These are phyloP conservation scores for Dorcus parallelipipedus DNA, from an alignment of 2,888 invertebrate genomes.

Conservation along the genomic window DNA sequence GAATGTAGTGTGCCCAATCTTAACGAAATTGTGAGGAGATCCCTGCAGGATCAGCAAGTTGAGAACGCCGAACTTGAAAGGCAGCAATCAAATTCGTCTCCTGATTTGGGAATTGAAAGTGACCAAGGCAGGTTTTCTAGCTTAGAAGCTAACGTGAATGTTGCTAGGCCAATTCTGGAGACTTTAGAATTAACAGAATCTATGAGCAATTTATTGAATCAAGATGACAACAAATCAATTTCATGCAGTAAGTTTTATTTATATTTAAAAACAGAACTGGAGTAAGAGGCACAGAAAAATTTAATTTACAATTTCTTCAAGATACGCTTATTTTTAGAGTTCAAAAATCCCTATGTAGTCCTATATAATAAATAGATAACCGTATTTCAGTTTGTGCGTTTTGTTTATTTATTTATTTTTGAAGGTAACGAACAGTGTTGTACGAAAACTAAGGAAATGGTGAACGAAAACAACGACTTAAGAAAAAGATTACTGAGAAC, in stretches of 20 bases:
- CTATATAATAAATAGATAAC: no score
- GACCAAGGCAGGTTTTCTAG: conserved; percentile 66
- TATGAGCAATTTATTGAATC: conserved; percentile 45
- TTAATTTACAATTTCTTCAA: no score
- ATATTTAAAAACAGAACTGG: background rate
- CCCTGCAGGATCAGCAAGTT: background rate
- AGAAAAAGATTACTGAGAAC: conserved; percentile 69
- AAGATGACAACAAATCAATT: conserved; percentile 25
- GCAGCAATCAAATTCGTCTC: conserved; percentile 60
- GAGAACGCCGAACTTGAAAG: conserved; percentile 36
- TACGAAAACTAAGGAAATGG: conserved; percentile 37
- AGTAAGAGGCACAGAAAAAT: background rate
- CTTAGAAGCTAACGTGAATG: conserved; percentile 56
- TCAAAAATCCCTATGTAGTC: no score
- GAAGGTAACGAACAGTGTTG: conserved; percentile 40
- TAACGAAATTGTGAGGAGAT: background rate
- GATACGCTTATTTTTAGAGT: no score
- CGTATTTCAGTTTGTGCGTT: no score
- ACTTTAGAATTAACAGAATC: conserved; percentile 49
- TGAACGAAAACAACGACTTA: conserved; percentile 65
- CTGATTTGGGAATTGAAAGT: conserved; percentile 88
- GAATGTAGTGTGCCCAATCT: conserved; percentile 17
- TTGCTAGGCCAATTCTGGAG: conserved; percentile 43
- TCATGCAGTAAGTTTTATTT: conserved; percentile 22
- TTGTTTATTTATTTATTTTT: conserved; percentile 9